Base-by-base conservation (phyloP, 2,797 vertebrate species). In the Sebastes vulpes region DNA sequence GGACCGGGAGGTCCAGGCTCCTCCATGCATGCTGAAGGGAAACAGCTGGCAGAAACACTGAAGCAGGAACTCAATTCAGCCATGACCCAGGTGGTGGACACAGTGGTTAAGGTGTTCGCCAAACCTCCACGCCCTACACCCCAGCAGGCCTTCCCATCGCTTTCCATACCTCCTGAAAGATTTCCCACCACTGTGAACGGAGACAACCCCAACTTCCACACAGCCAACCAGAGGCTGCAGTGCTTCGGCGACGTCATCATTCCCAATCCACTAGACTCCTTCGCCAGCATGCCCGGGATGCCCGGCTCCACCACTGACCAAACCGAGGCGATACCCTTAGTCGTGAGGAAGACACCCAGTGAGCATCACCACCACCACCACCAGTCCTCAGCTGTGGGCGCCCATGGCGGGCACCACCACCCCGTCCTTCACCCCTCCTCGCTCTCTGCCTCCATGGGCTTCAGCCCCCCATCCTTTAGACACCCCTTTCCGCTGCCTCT, bases 11-110 rank as follows among this genome's bases (percentile, higher is more conserved):
- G 89, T 56, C 96, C 96, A 9, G 97, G 96, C 70, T 95, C 96
- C 18, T 88, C 96, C 87, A 97, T 98, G 91, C 98, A 99, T 21
- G 96, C 97, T 0, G 98, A 99, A 93, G 98, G 98, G 67, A 99
- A 98, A 89, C 98, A 98, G 82, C 93, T 99, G 93, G 98, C 98
- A 0, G 98, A 99, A 94, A 98, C 98, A 1, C 92, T 99, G 88
- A 99, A 99, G 91, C 98, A 99, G 94, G 98, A 99, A 94, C 96
- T 99, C 75, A 99, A 98, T 91, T 98, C 98, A 4, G 98, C 98
- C 92, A 98, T 99, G 98, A 98, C 98, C 1, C 98, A 99, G 86
- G 98, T 99, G 18, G 98, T 99, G 90, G 98, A 99, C 97, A 99
- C 98, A 0, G 98, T 99, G 89, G 98, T 99, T 48, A 99, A 99